Conservation (phyloP, 2,888 invertebrate species). For the Acronicta leporina region DNA sequence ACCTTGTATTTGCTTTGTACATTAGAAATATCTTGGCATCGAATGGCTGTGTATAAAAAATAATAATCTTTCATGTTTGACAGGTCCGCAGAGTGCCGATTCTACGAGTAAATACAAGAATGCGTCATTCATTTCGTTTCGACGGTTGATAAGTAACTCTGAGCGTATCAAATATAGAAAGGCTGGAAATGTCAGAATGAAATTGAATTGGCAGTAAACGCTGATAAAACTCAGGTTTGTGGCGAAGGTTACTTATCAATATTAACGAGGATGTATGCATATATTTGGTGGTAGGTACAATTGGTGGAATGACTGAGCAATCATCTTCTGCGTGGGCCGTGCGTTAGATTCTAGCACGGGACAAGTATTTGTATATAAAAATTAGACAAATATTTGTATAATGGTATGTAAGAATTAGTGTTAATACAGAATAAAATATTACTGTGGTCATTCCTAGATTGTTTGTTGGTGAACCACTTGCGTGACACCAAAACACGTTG, state of each 20-base stretch:
- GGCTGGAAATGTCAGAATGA: constrained; percentile 26
- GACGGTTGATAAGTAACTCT: constrained; percentile 41
- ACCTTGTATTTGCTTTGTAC: constrained; percentile 75
- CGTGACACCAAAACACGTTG: too few relatives aligned
- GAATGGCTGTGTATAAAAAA: constrained; percentile 49
- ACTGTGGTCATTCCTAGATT: too few relatives aligned
- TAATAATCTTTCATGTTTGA: constrained; percentile 45
- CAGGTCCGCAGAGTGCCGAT: constrained; percentile 36
- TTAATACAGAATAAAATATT: too few relatives aligned
- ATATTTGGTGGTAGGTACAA: too few relatives aligned
- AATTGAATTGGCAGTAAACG: constrained; percentile 30
- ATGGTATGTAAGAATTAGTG: too few relatives aligned
- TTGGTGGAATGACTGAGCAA: too few relatives aligned
- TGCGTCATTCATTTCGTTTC: constrained; percentile 46
- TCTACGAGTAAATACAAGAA: constrained; percentile 36
- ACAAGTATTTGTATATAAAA: too few relatives aligned
- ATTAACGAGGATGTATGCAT: too few relatives aligned
- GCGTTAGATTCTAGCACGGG: too few relatives aligned
- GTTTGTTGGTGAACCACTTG: too few relatives aligned
- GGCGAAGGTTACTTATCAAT: not conserved
- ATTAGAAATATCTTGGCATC: constrained; percentile 61
- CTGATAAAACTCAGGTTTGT: constrained; percentile 18
- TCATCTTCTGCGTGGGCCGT: too few relatives aligned
- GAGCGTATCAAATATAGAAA: constrained; percentile 40
- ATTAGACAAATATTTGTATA: too few relatives aligned